These are phyloP conservation scores for Aradophagus sp. DNA, from an alignment of 1,140 invertebrate genomes.

Conservation along the genomic window DNA sequence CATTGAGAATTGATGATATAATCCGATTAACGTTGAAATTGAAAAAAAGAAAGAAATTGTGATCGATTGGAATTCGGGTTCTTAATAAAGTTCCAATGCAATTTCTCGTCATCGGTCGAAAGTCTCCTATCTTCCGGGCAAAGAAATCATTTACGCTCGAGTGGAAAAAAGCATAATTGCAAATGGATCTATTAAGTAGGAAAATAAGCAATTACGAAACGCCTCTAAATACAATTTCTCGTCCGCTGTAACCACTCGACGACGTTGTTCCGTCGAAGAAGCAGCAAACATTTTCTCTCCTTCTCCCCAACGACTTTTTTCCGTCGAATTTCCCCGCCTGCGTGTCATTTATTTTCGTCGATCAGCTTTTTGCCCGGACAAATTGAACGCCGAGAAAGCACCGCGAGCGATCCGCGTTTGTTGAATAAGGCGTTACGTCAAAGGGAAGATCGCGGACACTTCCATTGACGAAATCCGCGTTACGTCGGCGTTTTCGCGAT, in stretches of 20 bases:
- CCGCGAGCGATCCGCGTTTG: constrained; percentile 1
- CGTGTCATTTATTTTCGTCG: constrained; percentile 24
- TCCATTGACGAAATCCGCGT: constrained; percentile 28
- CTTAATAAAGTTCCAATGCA: no score
- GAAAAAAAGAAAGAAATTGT: no score
- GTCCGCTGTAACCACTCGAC: not conserved
- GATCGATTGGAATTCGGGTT: no score
- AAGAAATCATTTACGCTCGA: constrained; percentile 6
- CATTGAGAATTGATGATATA: no score
- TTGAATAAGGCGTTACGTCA: constrained; percentile 37
- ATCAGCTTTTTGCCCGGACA: constrained; percentile 24
- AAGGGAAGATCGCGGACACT: constrained; percentile 23
- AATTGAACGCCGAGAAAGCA: constrained; percentile 27
- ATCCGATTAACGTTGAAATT: no score
- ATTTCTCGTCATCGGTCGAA: not conserved
- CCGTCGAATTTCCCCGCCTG: constrained; percentile 6
- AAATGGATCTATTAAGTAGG: constrained; percentile 13
- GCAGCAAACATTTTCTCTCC: not conserved
- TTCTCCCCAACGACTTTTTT: not conserved
- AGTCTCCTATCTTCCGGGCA: not conserved
- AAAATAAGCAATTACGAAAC: constrained; percentile 24
- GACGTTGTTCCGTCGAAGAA: constrained; percentile 5
- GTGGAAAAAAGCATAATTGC: constrained; percentile 12
- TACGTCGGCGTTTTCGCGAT: constrained; percentile 1
- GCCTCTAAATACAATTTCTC: constrained; percentile 20